Conservation (phyloP, 1,140 invertebrate species). For the Argopecten irradians region DNA sequence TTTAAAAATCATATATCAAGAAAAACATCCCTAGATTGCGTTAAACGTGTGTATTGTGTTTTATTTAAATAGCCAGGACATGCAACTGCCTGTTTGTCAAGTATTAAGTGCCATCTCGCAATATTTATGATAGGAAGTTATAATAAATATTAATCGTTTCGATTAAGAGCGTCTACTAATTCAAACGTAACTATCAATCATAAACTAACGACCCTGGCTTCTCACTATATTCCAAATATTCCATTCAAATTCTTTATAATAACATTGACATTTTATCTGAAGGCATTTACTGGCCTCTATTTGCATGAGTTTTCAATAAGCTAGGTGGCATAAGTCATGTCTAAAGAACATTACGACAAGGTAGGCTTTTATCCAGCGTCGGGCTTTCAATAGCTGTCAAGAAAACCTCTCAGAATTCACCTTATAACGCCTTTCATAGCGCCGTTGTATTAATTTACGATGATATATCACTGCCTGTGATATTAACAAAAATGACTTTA, state of each 20-base stretch:
- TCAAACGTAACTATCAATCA: constrained; percentile 9
- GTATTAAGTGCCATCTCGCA: neutral
- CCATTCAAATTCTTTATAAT: neutral
- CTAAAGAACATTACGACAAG: neutral
- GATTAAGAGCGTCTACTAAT: neutral
- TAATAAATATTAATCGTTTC: neutral
- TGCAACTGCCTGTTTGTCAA: neutral
- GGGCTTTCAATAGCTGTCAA: neutral
- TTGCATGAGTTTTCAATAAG: constrained; percentile 18
- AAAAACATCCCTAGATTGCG: neutral
- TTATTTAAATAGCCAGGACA: neutral
- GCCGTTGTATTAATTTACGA: neutral
- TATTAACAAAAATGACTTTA: constrained; percentile 23
- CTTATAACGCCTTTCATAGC: neutral
- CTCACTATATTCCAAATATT: neutral
- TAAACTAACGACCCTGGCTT: neutral
- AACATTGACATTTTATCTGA: constrained; percentile 10
- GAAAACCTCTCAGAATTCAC: constrained; percentile 21
- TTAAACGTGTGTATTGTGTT: neutral
- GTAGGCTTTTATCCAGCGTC: neutral
- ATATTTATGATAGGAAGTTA: neutral
- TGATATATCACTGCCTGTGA: neutral
- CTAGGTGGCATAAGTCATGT: constrained; percentile 13
- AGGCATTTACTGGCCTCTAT: neutral
- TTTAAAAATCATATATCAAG: neutral